Conservation (phyloP, 2,888 invertebrate genomes). For the Hirtodrosophila cameraria region DNA sequence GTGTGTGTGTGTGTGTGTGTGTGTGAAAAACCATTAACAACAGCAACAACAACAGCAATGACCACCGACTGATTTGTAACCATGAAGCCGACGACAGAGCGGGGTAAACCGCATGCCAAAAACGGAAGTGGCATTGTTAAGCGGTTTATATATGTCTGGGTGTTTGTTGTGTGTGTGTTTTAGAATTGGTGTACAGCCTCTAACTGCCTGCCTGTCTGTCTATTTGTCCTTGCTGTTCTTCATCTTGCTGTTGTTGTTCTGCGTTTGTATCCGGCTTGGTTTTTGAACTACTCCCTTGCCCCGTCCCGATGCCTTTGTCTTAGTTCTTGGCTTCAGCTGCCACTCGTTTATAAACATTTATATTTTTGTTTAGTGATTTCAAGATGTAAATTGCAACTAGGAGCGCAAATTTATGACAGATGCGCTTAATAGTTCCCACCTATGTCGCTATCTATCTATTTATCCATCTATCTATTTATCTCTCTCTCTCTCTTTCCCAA, state of each 20-base stretch:
- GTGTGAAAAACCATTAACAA: slow-evolving; percentile 55
- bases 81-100: slow-evolving; percentile 54
- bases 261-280: slow-evolving; percentile 73
- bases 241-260: slow-evolving; percentile 47
- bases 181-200: slow-evolving; percentile 41
- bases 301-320: background rate
- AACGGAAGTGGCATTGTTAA: slow-evolving; percentile 80
- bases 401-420: slow-evolving; percentile 50
- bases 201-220: slow-evolving; percentile 21
- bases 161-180: slow-evolving; percentile 20
- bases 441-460: background rate
- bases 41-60: slow-evolving; percentile 41
- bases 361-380: slow-evolving; percentile 61
- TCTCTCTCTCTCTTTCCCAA: background rate
- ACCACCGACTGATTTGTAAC: slow-evolving; percentile 62
- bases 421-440: slow-evolving; percentile 15
- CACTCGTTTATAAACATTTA: slow-evolving; percentile 40
- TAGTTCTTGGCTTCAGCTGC: slow-evolving; percentile 17
- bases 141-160: slow-evolving; percentile 65
- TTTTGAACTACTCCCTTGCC: slow-evolving; percentile 57
- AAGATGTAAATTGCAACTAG: slow-evolving; percentile 52
- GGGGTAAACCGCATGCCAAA: slow-evolving; percentile 78
- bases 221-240: slow-evolving; percentile 4
- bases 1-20: slow-evolving; percentile 22
- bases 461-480: background rate